Evolutionary conservation across 2,113 vertebrate genomes (phyloP).

Genomic region (Verasper variegatus): DNA sequence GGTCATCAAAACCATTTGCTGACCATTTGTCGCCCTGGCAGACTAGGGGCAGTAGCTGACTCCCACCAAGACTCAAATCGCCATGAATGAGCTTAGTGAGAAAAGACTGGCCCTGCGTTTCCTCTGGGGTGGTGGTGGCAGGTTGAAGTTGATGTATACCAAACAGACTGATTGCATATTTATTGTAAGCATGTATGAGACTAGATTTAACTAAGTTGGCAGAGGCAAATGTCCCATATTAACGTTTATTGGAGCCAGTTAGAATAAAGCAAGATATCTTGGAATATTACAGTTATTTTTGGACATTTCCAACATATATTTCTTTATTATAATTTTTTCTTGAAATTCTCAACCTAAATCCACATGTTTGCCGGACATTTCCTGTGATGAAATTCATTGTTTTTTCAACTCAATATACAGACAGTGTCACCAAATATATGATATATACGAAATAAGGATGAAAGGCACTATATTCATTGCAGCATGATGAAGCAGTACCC

Average conservation of each 20-base stretch:
- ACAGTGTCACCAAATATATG: neutral
- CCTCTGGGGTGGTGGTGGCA: neutral
- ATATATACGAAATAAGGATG: neutral
- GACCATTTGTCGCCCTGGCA: slow-evolving; percentile 9
- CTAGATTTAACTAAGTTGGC: too few species aligned
- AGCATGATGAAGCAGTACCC: neutral
- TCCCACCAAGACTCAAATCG: neutral
- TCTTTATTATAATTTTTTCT: too few species aligned
- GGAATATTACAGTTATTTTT: too few species aligned
- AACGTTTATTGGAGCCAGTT: too few species aligned
- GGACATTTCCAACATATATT: too few species aligned
- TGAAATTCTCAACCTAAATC: too few species aligned
- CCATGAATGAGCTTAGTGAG: neutral
- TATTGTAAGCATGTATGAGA: too few species aligned
- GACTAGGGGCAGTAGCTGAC: neutral
- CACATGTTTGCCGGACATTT: neutral
- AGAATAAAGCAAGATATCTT: too few species aligned
- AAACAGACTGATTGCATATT: too few species aligned
- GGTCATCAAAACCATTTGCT: slow-evolving; percentile 30
- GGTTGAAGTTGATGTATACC: too few species aligned
- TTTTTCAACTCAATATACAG: neutral
- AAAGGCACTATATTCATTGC: neutral
- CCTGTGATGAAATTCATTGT: too few species aligned
- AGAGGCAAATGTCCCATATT: too few species aligned
- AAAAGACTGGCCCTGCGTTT: neutral